Evolutionary conservation across 2,888 invertebrate species (phyloP).

Genomic region (Diachrysia chrysitis): DNA sequence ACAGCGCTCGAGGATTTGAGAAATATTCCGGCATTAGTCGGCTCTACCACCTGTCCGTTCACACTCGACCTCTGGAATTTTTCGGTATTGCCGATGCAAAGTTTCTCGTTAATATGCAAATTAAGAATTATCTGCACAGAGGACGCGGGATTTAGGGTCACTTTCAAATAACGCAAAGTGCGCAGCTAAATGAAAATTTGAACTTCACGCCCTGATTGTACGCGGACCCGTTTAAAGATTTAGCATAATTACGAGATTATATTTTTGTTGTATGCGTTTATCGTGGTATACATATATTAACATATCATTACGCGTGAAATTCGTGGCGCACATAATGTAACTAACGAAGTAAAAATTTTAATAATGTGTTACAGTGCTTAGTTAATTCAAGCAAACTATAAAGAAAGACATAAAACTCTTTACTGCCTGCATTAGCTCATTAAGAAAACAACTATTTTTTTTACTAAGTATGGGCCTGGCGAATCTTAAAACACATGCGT

Average conservation of each 20-base stretch:
- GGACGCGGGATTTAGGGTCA: constrained; percentile 80
- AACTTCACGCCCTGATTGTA: constrained; percentile 79
- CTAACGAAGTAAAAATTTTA: constrained; percentile 74
- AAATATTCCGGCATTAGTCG: constrained; percentile 77
- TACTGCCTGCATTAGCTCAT: constrained; percentile 72
- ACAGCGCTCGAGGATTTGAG: constrained; percentile 69
- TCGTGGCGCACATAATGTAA: constrained; percentile 68
- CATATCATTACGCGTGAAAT: constrained; percentile 74
- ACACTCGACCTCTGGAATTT: constrained; percentile 82
- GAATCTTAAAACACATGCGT: constrained; percentile 59
- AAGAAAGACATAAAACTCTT: constrained; percentile 77
- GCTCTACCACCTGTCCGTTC: constrained; percentile 81
- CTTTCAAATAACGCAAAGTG: constrained; percentile 76
- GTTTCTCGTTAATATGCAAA: constrained; percentile 89
- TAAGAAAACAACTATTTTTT: constrained; percentile 69
- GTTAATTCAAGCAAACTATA: constrained; percentile 77
- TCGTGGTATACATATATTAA: constrained; percentile 72
- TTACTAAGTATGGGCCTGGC: constrained; percentile 60
- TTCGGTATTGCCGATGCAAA: constrained; percentile 85
- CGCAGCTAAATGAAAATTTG: constrained; percentile 76
- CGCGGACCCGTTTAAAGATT: constrained; percentile 79
- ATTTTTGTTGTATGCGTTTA: constrained; percentile 76
- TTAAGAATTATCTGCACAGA: constrained; percentile 84
- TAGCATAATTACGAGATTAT: constrained; percentile 80
- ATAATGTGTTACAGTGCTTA: constrained; percentile 76